These are phyloP conservation scores for Silurus lanzhouensis DNA, from an alignment of 2,797 vertebrate species.

Conservation along the genomic window DNA sequence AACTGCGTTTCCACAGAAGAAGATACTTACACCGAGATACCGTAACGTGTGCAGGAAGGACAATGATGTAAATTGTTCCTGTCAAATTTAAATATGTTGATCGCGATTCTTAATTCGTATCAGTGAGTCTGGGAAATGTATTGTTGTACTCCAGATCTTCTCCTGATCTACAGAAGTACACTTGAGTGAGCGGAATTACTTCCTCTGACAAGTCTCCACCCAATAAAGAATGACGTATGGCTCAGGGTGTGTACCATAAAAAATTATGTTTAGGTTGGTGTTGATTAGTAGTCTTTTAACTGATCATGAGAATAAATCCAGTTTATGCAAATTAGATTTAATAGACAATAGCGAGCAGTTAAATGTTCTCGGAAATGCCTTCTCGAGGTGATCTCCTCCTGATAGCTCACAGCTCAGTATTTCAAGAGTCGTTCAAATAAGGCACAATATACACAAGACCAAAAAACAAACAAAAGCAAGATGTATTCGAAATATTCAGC, in stretches of 20 bases:
- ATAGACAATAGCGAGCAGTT: slow-evolving; percentile 19
- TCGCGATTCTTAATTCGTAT: slow-evolving; percentile 2
- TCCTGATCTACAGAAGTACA: neutral
- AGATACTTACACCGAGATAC: slow-evolving; percentile 7
- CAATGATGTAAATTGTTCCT: slow-evolving; percentile 12
- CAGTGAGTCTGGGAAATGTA: slow-evolving; percentile 3
- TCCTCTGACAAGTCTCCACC: slow-evolving; percentile 18
- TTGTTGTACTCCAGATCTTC: neutral
- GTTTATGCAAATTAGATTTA: slow-evolving; percentile 36
- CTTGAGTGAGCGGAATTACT: slow-evolving; percentile 17
- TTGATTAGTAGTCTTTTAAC: slow-evolving; percentile 30
- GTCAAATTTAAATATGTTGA: slow-evolving; percentile 6
- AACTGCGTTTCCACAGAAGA: slow-evolving; percentile 44
- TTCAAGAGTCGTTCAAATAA: neutral
- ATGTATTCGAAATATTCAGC: slow-evolving; percentile 26
- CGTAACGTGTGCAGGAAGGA: slow-evolving; percentile 19
- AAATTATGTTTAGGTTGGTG: slow-evolving; percentile 1
- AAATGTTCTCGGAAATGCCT: slow-evolving; percentile 51
- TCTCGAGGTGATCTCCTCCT: slow-evolving; percentile 43
- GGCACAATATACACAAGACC: slow-evolving; percentile 27
- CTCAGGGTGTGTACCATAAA: slow-evolving; percentile 3
- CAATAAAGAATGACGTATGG: slow-evolving; percentile 4
- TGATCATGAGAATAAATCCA: slow-evolving; percentile 25
- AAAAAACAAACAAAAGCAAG: slow-evolving; percentile 10
- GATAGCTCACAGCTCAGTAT: slow-evolving; percentile 25